Percentiles rank a stretch among this genome's conserved stretches.
Evolutionary conservation across 1,140 invertebrate species (phyloP).

Genomic region (Apis laboriosa): DNA sequence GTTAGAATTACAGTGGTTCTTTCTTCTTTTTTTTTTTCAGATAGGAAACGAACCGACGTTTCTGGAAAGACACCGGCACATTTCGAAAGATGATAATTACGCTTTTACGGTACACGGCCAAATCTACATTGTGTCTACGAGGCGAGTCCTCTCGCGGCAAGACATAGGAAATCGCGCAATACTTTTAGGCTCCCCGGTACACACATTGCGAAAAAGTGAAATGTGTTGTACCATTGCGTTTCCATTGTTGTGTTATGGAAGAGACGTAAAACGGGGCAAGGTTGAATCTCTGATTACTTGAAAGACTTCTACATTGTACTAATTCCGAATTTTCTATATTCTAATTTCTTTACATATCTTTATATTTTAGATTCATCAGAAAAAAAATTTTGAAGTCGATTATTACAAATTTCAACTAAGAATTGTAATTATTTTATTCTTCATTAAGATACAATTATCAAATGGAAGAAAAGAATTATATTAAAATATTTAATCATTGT

Average conservation of each 20-base stretch:
- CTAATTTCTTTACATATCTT: too few species aligned
- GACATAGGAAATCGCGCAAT: slow-evolving; percentile 71
- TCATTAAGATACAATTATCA: too few species aligned
- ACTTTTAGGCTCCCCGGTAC: slow-evolving; percentile 66
- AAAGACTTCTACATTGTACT: slow-evolving; percentile 44
- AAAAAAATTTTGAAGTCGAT: too few species aligned
- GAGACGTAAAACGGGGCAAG: slow-evolving; percentile 69
- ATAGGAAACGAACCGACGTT: slow-evolving; percentile 36
- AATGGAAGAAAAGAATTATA: background rate
- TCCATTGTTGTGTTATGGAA: slow-evolving; percentile 65
- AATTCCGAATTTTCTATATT: slow-evolving; percentile 6
- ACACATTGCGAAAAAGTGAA: slow-evolving; percentile 75
- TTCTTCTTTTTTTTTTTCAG: background rate
- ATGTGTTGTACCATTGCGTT: slow-evolving; percentile 68
- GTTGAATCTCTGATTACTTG: slow-evolving; percentile 62
- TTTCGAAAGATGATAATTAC: slow-evolving; percentile 68
- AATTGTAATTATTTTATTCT: too few species aligned
- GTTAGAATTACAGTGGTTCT: background rate
- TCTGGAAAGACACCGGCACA: slow-evolving; percentile 25
- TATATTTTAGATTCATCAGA: background rate
- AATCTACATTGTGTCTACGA: slow-evolving; percentile 64
- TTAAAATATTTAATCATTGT: background rate
- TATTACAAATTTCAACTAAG: too few species aligned
- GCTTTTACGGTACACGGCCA: slow-evolving; percentile 65
- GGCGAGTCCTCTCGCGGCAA: slow-evolving; percentile 59